Conservation (phyloP, 2,113 vertebrate species). For the Isichthys henryi region DNA sequence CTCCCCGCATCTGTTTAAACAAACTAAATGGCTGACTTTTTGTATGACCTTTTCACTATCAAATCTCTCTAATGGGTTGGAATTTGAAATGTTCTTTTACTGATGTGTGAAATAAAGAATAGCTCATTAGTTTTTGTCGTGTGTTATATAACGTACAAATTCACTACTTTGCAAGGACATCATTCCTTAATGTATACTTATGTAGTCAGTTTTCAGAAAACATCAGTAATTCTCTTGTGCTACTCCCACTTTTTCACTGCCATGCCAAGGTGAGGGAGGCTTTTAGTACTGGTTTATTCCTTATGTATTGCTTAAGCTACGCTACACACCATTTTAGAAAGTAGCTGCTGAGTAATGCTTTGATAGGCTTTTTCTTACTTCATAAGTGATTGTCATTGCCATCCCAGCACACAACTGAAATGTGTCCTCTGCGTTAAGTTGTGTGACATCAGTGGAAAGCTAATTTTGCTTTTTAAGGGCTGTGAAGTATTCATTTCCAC, state of each 20-base stretch:
- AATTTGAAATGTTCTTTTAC: background rate
- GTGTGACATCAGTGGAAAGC: too few species aligned
- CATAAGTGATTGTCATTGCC: background rate
- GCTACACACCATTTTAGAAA: too few species aligned
- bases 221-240: too few species aligned
- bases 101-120: constrained; percentile 1
- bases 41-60: background rate
- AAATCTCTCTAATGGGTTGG: background rate
- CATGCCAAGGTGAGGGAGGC: background rate
- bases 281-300: background rate
- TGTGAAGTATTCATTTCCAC: constrained; percentile 38
- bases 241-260: background rate
- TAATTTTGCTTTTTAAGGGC: constrained; percentile 48
- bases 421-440: background rate
- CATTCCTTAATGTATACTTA: background rate
- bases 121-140: background rate
- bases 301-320: background rate
- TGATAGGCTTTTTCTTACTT: background rate
- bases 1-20: background rate
- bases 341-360: background rate
- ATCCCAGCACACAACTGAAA: background rate
- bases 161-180: background rate
- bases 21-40: background rate
- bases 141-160: background rate
- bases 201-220: background rate